These are phyloP conservation scores for Lithophane leautieri DNA, from an alignment of 2,888 invertebrate species.

Conservation along the genomic window DNA sequence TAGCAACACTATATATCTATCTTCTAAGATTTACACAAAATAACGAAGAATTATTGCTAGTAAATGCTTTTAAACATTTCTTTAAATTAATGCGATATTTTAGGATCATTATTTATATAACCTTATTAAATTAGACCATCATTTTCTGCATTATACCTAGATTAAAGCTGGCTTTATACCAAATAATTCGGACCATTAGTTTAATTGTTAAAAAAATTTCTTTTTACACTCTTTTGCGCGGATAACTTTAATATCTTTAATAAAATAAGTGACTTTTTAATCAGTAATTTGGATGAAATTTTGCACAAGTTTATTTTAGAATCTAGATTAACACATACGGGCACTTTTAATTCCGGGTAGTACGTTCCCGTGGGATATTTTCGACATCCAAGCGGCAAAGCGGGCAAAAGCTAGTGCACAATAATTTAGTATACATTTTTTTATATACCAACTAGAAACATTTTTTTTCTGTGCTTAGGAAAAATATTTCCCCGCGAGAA, in stretches of 20 bases:
- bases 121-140: neutral
- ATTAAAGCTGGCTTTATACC: neutral
- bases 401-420: neutral
- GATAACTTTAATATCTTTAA: neutral
- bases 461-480: too few relatives aligned
- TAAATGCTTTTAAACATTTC: neutral
- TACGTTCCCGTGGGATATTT: neutral
- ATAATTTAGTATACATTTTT: neutral
- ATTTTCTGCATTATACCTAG: neutral
- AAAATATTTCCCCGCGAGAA: constrained; percentile 9
- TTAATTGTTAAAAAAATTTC: neutral
- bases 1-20: neutral
- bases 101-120: neutral
- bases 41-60: neutral
- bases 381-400: too few relatives aligned
- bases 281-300: neutral
- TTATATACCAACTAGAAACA: neutral
- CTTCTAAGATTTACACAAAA: too few relatives aligned
- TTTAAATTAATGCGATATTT: neutral
- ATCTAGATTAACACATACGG: neutral
- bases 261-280: neutral
- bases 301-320: neutral
- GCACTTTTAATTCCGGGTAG: neutral
- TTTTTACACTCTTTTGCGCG: neutral
- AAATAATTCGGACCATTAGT: neutral